Evolutionary conservation across 2,113 vertebrate species (phyloP), one percentile per base, ranked within the genome.

Genomic region (Triplophysa tibetana): DNA sequence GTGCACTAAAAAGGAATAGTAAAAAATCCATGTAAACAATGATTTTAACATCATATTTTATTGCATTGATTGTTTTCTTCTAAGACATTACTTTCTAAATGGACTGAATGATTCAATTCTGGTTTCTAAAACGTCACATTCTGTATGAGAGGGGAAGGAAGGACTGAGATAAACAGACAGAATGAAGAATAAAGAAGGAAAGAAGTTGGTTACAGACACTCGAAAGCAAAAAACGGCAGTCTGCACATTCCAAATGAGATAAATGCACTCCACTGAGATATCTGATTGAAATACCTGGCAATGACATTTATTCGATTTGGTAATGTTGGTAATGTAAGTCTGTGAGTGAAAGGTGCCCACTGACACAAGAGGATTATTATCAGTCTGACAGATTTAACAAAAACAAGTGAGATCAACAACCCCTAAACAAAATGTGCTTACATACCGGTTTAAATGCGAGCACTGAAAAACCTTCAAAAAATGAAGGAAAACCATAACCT

Each of bases 101-200:
- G 33, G 82, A 78, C 76, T 83, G 64, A 80, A 83, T 58, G 83
- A 75, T 87, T 83, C 72, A 72, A 75, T 84, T 87, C 4, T 19
- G 19, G 2, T 58, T 58, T 58, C n/a, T 21, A 11, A 21, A 58
- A 10, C 8, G 8, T 9, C 54, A 58, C n/a, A 58, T 9, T 8
- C 17, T n/a, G 19, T 58, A 54, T 17, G 14, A 58, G 1, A 33
- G 29, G 52, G 64, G 12, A 75, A 63, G 41, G 78, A 78, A 75
- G 68, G 87, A 81, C 86, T 83, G 78, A 77, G 82, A 61, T 83
- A 80, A 23, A 67, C 12, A n/a, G 16, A 62, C 21, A 45, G 24
- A 21, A 41, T n/a, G 29, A 5, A 21, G 43, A 23, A 19, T 43
- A 24, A 66, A 21, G 19, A 8, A 67, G 5, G 14, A 10, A 24